Conservation (phyloP, 2,888 invertebrate species). For the Nemoura dubitans region DNA sequence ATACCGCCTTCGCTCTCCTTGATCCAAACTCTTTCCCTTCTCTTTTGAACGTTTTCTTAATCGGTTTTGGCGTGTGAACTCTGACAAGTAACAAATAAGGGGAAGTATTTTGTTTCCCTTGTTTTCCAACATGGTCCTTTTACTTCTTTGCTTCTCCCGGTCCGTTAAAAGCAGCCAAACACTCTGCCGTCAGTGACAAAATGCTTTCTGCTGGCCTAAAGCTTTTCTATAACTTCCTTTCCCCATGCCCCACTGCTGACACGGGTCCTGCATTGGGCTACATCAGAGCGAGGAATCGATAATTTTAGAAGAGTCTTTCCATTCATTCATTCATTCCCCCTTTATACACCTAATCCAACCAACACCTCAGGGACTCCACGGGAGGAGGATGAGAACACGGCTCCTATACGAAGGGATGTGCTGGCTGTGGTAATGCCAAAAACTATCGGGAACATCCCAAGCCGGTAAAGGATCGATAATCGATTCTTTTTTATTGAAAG, state of each 20-base stretch:
- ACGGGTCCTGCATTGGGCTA: conserved; percentile 26
- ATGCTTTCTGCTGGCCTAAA: conserved; percentile 22
- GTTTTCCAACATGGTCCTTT: conserved; percentile 35
- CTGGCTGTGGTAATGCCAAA: neutral
- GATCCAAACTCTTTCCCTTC: conserved; percentile 2
- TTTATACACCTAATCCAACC: conserved; percentile 26
- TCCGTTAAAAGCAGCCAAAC: conserved; percentile 42
- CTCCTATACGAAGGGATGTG: conserved; percentile 3
- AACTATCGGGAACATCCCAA: conserved; percentile 38
- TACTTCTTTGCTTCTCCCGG: conserved; percentile 7
- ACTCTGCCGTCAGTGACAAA: conserved; percentile 41
- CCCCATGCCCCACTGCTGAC: conserved; percentile 7
- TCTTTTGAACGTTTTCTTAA: conserved; percentile 39
- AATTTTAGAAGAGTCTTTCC: conserved; percentile 38
- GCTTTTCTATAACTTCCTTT: conserved; percentile 29
- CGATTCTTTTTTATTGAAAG: conserved; percentile 38
- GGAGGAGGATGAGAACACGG: neutral
- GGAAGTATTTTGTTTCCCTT: conserved; percentile 39
- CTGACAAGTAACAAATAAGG: conserved; percentile 41
- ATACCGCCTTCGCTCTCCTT: neutral
- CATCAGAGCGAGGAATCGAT: conserved; percentile 28
- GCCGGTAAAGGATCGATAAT: conserved; percentile 35
- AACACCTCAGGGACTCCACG: conserved; percentile 28
- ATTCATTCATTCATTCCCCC: conserved; percentile 37
- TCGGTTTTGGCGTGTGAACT: conserved; percentile 43